phyloP scores from a whole-genome alignment of 2,113 vertebrate genomes.

The Bagarius yarrelli region DNA sequence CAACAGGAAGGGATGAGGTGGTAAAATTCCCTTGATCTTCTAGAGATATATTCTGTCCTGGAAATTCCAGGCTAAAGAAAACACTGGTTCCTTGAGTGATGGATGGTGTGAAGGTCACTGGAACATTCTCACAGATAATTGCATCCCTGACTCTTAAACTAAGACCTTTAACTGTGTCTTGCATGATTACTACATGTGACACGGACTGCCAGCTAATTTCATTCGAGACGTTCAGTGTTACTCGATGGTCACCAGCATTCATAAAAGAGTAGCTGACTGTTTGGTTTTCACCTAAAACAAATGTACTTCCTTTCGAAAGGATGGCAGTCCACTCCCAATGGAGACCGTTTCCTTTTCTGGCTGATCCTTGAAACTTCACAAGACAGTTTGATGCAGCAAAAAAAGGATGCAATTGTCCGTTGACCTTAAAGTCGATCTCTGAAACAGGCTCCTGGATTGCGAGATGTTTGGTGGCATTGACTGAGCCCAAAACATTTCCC shows the following conservation, averaged over 20 bases:
- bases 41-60: conserved; percentile 47
- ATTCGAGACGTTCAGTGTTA: conserved; percentile 73
- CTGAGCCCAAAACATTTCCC: conserved; percentile 64
- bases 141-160: conserved; percentile 54
- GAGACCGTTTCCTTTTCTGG: conserved; percentile 59
- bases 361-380: conserved; percentile 54
- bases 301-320: not conserved
- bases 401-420: conserved; percentile 54
- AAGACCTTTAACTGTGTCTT: conserved; percentile 66
- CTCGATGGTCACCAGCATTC: conserved; percentile 56
- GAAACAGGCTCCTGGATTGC: conserved; percentile 66
- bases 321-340: conserved; percentile 68
- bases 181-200: conserved; percentile 58
- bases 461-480: conserved; percentile 58
- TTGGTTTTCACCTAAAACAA: conserved; percentile 41
- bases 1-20: conserved; percentile 59
- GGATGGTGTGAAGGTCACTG: conserved; percentile 58
- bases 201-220: conserved; percentile 65
- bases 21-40: conserved; percentile 38
- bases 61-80: conserved; percentile 61
- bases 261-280: conserved; percentile 59
- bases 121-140: conserved; percentile 56
- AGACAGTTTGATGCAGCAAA: conserved; percentile 51
- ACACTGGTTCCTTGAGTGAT: conserved; percentile 66
- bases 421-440: conserved; percentile 61